Conservation (phyloP, 2,888 invertebrate genomes). For the Nematopogon swammerdamellus region DNA sequence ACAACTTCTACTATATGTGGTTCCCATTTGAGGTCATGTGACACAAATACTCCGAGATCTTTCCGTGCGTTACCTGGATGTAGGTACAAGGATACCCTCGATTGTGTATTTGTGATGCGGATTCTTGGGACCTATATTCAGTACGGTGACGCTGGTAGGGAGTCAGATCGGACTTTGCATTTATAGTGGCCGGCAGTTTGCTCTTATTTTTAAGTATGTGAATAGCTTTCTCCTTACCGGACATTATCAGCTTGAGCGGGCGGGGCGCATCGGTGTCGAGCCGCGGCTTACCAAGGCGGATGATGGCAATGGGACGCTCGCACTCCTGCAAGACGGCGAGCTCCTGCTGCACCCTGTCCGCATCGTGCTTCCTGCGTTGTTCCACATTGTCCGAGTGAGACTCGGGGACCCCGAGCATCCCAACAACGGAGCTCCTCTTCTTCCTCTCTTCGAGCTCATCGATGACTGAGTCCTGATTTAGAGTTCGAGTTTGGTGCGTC, state of each 20-base stretch:
- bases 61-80: too few relatives aligned
- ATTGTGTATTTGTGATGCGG: too few relatives aligned
- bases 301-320: neutral
- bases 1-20: neutral
- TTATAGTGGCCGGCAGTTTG: neutral
- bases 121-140: too few relatives aligned
- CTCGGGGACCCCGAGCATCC: neutral
- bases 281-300: neutral
- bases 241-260: neutral
- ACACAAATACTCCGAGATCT: neutral
- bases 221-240: neutral
- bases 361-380: neutral
- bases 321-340: neutral
- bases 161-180: neutral
- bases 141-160: neutral
- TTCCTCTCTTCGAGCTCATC: too few relatives aligned
- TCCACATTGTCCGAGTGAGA: neutral
- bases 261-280: neutral
- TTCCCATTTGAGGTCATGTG: too few relatives aligned
- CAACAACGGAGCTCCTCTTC: neutral
- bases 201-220: neutral
- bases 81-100: too few relatives aligned
- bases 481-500: too few relatives aligned
- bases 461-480: too few relatives aligned
- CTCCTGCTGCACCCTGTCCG: neutral